Percentiles rank a stretch among this genome's conserved stretches.
phyloP scores from a whole-genome alignment of 1,140 invertebrate species.

The Danaus melanippus region DNA sequence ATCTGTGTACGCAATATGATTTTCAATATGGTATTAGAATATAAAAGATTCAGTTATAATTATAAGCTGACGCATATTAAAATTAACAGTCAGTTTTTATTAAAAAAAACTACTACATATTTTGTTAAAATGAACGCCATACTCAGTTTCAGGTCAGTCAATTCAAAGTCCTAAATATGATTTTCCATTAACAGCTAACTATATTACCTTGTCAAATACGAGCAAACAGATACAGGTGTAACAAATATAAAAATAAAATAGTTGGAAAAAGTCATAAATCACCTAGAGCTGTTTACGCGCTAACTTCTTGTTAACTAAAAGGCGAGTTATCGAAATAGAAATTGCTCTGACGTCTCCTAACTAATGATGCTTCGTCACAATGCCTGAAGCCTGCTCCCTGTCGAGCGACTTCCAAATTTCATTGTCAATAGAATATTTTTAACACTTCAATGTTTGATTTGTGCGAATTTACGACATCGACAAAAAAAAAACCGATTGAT shows the following conservation, averaged over 20 bases:
- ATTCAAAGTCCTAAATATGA: too few species aligned
- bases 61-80: too few species aligned
- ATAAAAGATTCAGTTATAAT: too few species aligned
- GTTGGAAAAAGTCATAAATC: constrained; percentile 47
- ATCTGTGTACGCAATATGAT: not conserved
- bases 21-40: too few species aligned
- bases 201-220: constrained; percentile 9
- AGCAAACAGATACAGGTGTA: constrained; percentile 32
- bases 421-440: constrained; percentile 58
- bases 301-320: constrained; percentile 53
- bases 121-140: too few species aligned
- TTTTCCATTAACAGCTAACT: too few species aligned
- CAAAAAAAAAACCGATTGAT: constrained; percentile 62
- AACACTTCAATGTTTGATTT: constrained; percentile 71
- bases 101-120: too few species aligned
- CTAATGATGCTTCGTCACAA: constrained; percentile 60
- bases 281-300: constrained; percentile 52
- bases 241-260: constrained; percentile 35
- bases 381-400: constrained; percentile 43
- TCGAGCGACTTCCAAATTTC: constrained; percentile 43
- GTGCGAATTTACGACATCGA: constrained; percentile 57
- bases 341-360: constrained; percentile 53
- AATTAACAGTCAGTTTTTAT: too few species aligned
- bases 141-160: too few species aligned
- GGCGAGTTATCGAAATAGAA: constrained; percentile 44